Evolutionary conservation across 2,113 vertebrate species (phyloP).

Genomic region (Taxidea taxus): DNA sequence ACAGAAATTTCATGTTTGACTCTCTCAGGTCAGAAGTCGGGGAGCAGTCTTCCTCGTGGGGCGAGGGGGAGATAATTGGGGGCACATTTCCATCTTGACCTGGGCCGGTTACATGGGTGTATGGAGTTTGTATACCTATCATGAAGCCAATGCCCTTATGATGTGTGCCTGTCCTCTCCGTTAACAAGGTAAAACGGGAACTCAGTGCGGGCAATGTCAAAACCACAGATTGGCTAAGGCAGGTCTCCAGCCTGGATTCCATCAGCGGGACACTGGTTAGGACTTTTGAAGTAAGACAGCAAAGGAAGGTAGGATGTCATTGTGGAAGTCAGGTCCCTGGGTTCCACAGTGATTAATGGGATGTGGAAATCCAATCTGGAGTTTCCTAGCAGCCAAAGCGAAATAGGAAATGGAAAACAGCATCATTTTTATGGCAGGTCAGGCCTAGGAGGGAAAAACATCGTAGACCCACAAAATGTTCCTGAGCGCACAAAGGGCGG

Average conservation of each 20-base stretch:
- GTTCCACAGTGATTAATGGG: not conserved
- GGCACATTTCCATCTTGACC: not conserved
- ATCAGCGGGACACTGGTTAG: not conserved
- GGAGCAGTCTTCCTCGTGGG: not conserved
- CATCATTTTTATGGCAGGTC: not conserved
- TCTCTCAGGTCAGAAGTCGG: not conserved
- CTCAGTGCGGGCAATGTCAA: not conserved
- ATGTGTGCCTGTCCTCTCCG: not conserved
- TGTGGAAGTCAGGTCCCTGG: not conserved
- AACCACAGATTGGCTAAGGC: not conserved
- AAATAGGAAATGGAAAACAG: not conserved
- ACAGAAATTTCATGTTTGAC: not conserved
- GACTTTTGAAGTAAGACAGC: not conserved
- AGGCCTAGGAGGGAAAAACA: not conserved
- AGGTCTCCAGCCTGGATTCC: not conserved
- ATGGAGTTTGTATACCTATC: not conserved
- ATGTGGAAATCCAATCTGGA: not conserved
- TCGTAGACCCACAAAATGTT: not conserved
- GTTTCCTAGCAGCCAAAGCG: not conserved
- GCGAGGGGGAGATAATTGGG: fast-evolving
- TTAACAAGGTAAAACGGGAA: not conserved
- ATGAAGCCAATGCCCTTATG: fast-evolving
- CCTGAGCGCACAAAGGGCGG: not conserved
- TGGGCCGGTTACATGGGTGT: not conserved
- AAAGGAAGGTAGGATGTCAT: not conserved